Evolutionary conservation across 2,113 vertebrate genomes (phyloP).

Genomic region (Aviceda subcristata): DNA sequence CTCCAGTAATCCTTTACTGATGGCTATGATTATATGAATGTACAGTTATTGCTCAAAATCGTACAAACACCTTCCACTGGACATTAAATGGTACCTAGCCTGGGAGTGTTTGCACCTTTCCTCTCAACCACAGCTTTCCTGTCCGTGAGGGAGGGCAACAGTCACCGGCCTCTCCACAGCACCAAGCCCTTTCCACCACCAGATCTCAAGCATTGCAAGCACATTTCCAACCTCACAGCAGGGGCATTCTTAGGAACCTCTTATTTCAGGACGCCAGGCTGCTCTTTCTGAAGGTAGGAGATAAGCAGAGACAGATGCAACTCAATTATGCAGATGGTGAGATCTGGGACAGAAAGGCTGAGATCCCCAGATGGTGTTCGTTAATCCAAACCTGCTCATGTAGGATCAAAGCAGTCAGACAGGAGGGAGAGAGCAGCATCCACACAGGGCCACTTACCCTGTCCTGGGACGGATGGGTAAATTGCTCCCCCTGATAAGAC

Average conservation of each 20-base stretch:
- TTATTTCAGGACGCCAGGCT: neutral
- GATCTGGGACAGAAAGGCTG: neutral
- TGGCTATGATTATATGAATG: neutral
- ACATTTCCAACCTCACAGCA: neutral
- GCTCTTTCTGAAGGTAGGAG: neutral
- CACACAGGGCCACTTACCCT: neutral
- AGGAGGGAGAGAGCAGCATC: neutral
- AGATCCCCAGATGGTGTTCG: neutral
- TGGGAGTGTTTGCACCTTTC: neutral
- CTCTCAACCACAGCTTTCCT: neutral
- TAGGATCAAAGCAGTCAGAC: neutral
- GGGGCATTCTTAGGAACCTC: neutral
- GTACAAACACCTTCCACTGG: neutral
- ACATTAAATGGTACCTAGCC: neutral
- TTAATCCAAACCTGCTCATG: neutral
- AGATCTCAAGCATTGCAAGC: neutral
- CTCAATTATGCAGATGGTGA: neutral
- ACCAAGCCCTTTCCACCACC: neutral
- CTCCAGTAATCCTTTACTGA: neutral
- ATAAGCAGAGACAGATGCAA: neutral
- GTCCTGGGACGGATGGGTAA: rapidly evolving
- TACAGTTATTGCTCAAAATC: neutral
- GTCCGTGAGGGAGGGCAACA: neutral
- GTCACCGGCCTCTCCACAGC: neutral
- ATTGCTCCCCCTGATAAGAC: neutral